These are phyloP conservation scores for Pristionchus mayeri DNA, from an alignment of 2,888 invertebrate genomes.

Conservation along the genomic window DNA sequence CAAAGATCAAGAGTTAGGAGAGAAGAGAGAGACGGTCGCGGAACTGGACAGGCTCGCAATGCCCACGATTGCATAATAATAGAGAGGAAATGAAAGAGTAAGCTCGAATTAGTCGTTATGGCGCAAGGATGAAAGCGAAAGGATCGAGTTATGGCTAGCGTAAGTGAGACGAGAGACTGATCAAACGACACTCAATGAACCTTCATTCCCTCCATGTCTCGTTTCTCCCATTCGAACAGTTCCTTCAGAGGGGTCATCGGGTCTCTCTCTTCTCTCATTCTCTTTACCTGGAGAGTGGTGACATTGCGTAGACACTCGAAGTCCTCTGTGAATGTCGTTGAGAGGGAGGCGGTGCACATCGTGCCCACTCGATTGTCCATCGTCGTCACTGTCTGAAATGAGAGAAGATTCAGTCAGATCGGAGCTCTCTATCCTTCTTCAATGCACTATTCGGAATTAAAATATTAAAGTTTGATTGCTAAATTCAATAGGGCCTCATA, in stretches of 20 bases:
- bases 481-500: too few relatives aligned
- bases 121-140: slow-evolving; percentile 7
- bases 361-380: slow-evolving; percentile 41
- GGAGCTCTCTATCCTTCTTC: too few relatives aligned
- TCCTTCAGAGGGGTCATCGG: neutral
- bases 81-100: neutral
- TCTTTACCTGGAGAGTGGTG: slow-evolving; percentile 30
- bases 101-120: neutral
- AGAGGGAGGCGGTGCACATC: slow-evolving; percentile 42
- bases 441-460: neutral
- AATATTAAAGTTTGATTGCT: too few relatives aligned
- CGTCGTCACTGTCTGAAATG: slow-evolving; percentile 31
- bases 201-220: slow-evolving; percentile 47
- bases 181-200: neutral
- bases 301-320: slow-evolving; percentile 23
- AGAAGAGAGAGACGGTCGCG: neutral
- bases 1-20: neutral
- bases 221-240: slow-evolving; percentile 30
- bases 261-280: neutral
- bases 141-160: neutral
- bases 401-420: too few relatives aligned
- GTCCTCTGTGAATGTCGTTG: slow-evolving; percentile 29
- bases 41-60: neutral
- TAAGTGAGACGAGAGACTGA: neutral
- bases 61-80: neutral